These are phyloP conservation scores for Empis livida DNA, from an alignment of 2,888 invertebrate species.

Conservation along the genomic window DNA sequence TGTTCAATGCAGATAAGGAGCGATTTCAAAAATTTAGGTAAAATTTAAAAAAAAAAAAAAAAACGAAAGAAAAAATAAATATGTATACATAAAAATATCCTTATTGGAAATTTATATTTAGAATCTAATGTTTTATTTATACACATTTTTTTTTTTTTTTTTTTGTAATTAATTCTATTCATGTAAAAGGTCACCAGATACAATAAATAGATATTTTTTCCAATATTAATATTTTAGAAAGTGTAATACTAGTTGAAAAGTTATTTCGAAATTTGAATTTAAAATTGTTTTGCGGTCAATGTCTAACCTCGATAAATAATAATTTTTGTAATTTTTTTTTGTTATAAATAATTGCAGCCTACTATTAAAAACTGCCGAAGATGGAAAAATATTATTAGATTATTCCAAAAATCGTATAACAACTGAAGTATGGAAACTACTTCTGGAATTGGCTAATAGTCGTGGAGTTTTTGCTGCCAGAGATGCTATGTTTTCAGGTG, in stretches of 20 bases:
- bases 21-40: conserved; percentile 88
- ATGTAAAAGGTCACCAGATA: no score
- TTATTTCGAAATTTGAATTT: neutral
- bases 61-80: neutral
- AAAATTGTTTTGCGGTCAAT: neutral
- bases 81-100: neutral
- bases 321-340: neutral
- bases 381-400: conserved; percentile 87
- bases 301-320: neutral
- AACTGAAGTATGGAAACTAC: conserved; percentile 55
- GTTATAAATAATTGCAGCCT: conserved; percentile 41
- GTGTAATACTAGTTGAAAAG: neutral
- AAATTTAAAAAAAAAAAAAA: conserved; percentile 7
- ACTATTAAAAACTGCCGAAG: conserved; percentile 60
- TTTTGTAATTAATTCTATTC: no score
- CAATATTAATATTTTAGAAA: neutral
- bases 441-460: conserved; percentile 69
- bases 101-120: neutral
- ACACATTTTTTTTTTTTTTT: no score
- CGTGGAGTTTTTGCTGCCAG: conserved; percentile 75
- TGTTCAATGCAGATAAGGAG: conserved; percentile 67
- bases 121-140: neutral
- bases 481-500: conserved; percentile 85
- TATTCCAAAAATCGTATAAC: conserved; percentile 94
- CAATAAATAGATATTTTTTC: neutral